Base-by-base conservation (phyloP, 1,140 invertebrate genomes). In the Mactra quadrangularis region DNA sequence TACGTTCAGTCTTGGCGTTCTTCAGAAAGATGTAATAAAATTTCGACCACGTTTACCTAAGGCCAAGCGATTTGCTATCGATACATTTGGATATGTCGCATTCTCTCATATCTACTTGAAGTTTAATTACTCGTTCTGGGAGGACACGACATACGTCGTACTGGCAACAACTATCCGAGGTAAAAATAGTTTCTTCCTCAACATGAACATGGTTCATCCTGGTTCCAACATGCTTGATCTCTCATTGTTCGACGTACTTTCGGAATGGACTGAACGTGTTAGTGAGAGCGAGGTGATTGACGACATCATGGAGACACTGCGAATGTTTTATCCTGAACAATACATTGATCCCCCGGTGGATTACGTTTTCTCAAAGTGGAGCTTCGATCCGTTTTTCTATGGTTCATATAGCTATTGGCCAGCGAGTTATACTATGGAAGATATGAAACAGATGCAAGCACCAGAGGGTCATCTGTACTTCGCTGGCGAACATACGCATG, bases 1-100 rank as follows among this genome's bases (percentile, higher is more conserved):
- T 6, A 76, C 74, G 7, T 76, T 76, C 45, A 76, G 74, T 22
- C 52, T 76, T 13, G 74, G 74, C 9, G 74, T 76, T 7, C 59
- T 76, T 2, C 74, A 76, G 27, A 35, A 60, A 4, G 2, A 29
- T 31, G n/a, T 50, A 22, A 41, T 76, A 11, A 9, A 22, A 1
- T 76, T 76, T 45, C 29, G 6, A 27, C 74, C 74, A 9, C 13
- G 41, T 9, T 25, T 76, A 27, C 53, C 74, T 7, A 17, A 35
- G 1, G 19, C 22, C 41, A 76, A 76, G 31, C 38, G 19, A 27
- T 7, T 62, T 1, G 74, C 74, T 3, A 35, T 76, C 17, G 27
- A 76, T 19, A 60, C 59, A 38, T 76, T 62, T 33, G 57, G 59
- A 0, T 45, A 29, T 15, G 57, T 27, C 19, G 6, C 27, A 9